Conservation (phyloP, 2,113 vertebrate species). For the Atractosteus spatula region DNA sequence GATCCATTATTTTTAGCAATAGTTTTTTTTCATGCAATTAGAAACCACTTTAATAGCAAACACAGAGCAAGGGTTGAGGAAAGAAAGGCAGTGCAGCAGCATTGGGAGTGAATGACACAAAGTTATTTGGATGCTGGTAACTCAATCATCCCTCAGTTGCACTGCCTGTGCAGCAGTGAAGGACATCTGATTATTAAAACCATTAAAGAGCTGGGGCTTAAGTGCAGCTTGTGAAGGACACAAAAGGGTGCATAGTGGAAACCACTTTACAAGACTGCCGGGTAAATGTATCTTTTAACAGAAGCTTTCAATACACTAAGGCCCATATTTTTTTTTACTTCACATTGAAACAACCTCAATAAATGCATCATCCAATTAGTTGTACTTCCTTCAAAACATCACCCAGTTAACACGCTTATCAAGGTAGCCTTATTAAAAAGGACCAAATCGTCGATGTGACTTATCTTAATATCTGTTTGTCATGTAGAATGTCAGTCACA, state of each 20-base stretch:
- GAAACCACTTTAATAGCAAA: slow-evolving; percentile 17
- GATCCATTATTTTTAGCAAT: slow-evolving; percentile 9
- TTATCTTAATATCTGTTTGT: background rate
- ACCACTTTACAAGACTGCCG: slow-evolving; percentile 18
- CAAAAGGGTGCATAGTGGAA: slow-evolving; percentile 15
- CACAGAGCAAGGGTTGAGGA: slow-evolving; percentile 1
- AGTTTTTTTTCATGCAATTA: slow-evolving; percentile 21
- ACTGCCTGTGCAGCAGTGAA: slow-evolving; percentile 10
- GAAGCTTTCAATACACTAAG: slow-evolving; percentile 3
- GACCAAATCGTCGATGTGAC: background rate
- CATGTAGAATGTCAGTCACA: no score
- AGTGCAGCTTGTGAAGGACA: slow-evolving; percentile 21
- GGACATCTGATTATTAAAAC: slow-evolving; percentile 25
- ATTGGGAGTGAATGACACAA: slow-evolving; percentile 17
- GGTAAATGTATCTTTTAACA: slow-evolving; percentile 6
- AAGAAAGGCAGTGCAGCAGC: background rate
- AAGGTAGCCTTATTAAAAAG: background rate
- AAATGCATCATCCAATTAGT: background rate
- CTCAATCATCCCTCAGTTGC: slow-evolving; percentile 25
- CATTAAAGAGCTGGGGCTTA: slow-evolving; percentile 18
- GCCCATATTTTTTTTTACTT: background rate
- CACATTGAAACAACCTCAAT: background rate
- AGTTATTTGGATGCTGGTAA: slow-evolving; percentile 25
- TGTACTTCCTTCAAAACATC: background rate
- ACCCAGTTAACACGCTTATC: background rate